Evolutionary conservation across 2,113 vertebrate genomes (phyloP).

Genomic region (Ivindomyrus marchei): DNA sequence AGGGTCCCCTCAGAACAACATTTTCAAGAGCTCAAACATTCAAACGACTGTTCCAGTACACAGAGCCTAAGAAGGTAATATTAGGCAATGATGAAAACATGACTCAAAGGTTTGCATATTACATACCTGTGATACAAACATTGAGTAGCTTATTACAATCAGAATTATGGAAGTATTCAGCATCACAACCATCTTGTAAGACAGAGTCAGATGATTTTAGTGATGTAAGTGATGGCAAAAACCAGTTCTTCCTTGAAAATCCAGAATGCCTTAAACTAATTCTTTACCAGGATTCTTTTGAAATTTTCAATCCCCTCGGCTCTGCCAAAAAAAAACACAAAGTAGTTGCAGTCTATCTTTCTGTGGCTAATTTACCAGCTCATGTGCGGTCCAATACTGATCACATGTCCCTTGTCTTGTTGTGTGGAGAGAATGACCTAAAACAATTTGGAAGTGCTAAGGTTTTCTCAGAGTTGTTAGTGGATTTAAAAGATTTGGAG

Average conservation of each 20-base stretch:
- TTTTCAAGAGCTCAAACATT: constrained; percentile 26
- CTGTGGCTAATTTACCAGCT: background rate
- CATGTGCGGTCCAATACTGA: background rate
- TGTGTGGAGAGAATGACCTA: background rate
- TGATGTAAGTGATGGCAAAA: no score
- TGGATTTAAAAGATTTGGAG: no score
- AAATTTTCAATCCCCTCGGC: background rate
- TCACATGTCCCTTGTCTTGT: background rate
- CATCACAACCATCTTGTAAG: constrained; percentile 23
- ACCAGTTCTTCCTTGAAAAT: background rate
- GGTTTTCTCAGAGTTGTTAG: background rate
- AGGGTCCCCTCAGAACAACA: constrained; percentile 24
- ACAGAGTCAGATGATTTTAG: constrained; percentile 12
- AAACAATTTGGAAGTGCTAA: background rate
- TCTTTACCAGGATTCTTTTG: background rate
- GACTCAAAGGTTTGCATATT: constrained; percentile 34
- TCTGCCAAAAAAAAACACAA: background rate
- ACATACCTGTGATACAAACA: constrained; percentile 34
- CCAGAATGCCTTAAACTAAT: background rate
- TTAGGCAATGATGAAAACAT: constrained; percentile 37
- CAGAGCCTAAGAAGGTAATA: constrained; percentile 25
- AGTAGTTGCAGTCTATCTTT: background rate
- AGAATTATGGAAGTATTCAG: no score
- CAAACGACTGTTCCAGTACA: constrained; percentile 31
- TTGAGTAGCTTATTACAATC: background rate